Base-by-base conservation (phyloP, 2,113 vertebrate species). In the Meleagris gallopavo region DNA sequence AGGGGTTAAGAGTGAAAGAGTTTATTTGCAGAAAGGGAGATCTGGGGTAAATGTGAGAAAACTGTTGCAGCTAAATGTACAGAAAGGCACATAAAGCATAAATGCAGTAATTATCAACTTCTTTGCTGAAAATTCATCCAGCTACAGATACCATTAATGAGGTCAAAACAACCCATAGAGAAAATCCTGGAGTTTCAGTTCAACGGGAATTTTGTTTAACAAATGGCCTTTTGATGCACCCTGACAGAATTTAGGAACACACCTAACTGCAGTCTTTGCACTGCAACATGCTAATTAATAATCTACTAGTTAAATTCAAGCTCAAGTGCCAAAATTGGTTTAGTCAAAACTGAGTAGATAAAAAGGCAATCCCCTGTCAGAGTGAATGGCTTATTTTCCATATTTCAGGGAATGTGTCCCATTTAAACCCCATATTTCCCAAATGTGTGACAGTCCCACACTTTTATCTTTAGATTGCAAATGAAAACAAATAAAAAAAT, bases 371-470 rank as follows among this genome's bases (percentile, higher is more conserved):
- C 65, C 14, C 17, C 19, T 73, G 54, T 70, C 43, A 62, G 15
- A 91, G 71, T 0, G 0, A 19, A 93, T 46, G 10, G 4, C 1
- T 38, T 40, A 30, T 85, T 85, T 82, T 69, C 40, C 2, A 0
- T 57, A 32, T 85, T 95, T 93, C 45, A 82, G 85, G 43, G 27
- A 55, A 85, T 25, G 11, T 83, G 21, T 54, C n/a, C 69, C 4
- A 70, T 73, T 82, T 76, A 66, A 79, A 66, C 2, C 17, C 29
- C 22, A n/a, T 45, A 66, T 66, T 88, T 6, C 11, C 41, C 25
- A 65, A 64, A 65, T 1, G 21, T 32, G 16, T 71, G 13, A 3
- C 32, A 69, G 52, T 75, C 15, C 29, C 40, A 24, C 17, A 48
- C 8, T 58, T 93, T 41, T 17, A 38, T 46, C n/a, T 84, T 76